phyloP scores from a whole-genome alignment of 2,113 vertebrate genomes.

The Stomatorhinus ivindoensis region DNA sequence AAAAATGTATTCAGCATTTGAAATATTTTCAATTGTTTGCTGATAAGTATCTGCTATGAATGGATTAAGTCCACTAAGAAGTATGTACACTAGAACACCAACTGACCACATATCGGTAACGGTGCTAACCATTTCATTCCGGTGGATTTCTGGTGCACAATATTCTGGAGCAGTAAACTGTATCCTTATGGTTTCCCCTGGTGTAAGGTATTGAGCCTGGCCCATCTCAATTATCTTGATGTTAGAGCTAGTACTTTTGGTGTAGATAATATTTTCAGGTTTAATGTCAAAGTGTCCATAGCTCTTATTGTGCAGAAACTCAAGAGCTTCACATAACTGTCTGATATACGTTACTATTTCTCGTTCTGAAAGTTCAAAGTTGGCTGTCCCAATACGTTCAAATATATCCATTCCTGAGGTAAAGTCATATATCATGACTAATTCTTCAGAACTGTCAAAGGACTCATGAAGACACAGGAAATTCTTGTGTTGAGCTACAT shows the following conservation, averaged over 20 bases:
- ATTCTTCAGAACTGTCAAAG: constrained; percentile 90
- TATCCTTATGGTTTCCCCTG: constrained; percentile 86
- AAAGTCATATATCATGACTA: constrained; percentile 95
- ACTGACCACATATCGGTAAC: constrained; percentile 98
- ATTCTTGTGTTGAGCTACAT: constrained; percentile 76
- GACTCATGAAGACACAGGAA: constrained; percentile 86
- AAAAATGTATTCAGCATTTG: constrained; percentile 85
- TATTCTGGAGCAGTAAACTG: constrained; percentile 88
- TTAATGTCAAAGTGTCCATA: constrained; percentile 93
- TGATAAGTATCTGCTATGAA: constrained; percentile 96
- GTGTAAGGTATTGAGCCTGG: constrained; percentile 82
- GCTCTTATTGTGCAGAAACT: constrained; percentile 78
- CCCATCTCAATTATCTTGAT: constrained; percentile 96
- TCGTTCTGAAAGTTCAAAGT: constrained; percentile 85
- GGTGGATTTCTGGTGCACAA: constrained; percentile 91
- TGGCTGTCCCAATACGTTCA: constrained; percentile 76
- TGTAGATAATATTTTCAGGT: constrained; percentile 92
- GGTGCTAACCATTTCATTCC: constrained; percentile 84
- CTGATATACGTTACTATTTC: constrained; percentile 80
- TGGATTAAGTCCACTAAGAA: constrained; percentile 89
- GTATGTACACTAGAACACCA: constrained; percentile 82
- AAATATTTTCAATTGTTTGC: constrained; percentile 92
- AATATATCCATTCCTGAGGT: constrained; percentile 92
- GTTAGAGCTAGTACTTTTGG: constrained; percentile 75
- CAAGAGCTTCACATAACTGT: constrained; percentile 84